These are phyloP conservation scores for Rhegmatorhina hoffmannsi DNA, from an alignment of 2,113 vertebrate genomes.

Conservation along the genomic window DNA sequence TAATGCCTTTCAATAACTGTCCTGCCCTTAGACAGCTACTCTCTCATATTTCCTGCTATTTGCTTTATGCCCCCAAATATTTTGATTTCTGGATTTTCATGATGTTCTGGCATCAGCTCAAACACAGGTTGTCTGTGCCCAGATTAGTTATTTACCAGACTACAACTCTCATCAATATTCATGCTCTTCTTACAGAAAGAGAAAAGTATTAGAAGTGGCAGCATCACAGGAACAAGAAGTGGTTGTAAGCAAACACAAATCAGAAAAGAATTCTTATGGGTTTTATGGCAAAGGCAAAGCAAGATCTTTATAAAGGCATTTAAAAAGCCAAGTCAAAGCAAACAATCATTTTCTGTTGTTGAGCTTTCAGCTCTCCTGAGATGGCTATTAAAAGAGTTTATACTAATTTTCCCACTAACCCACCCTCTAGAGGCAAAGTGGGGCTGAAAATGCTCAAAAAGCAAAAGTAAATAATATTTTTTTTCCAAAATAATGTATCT, in stretches of 20 bases:
- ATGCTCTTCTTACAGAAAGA: background rate
- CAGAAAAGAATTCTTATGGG: background rate
- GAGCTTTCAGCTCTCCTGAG: background rate
- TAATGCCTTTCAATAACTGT: background rate
- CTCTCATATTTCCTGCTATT: background rate
- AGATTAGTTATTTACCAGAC: background rate
- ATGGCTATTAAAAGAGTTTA: background rate
- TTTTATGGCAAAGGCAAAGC: background rate
- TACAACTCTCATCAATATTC: background rate
- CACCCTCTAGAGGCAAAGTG: background rate
- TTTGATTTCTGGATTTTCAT: background rate
- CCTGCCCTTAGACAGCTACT: background rate
- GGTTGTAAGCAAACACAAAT: background rate
- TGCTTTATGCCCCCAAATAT: background rate
- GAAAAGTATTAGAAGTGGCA: background rate
- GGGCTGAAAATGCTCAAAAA: background rate
- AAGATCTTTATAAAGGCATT: background rate
- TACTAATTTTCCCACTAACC: background rate
- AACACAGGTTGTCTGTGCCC: background rate
- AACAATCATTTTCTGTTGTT: background rate
- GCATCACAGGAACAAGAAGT: background rate
- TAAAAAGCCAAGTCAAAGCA: conserved; percentile 2
- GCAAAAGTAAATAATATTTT: background rate
- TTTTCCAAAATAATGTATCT: background rate
- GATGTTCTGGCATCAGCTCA: background rate